Percentiles rank a stretch among this genome's conserved stretches.
Evolutionary conservation across 2,888 invertebrate genomes (phyloP).

Genomic region (Parasteatoda lunata): DNA sequence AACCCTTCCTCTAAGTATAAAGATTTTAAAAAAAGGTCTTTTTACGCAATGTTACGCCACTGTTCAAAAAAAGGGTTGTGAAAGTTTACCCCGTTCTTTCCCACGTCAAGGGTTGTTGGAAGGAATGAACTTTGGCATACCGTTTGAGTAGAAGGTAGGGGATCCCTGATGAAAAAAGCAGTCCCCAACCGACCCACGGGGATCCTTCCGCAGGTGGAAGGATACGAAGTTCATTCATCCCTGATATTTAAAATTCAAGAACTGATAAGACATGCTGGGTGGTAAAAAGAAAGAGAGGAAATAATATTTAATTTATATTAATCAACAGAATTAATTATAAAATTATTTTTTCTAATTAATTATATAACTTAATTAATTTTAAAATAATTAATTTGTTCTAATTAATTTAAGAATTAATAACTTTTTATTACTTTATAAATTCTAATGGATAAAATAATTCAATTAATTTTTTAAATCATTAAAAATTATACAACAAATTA

Average conservation of each 20-base stretch:
- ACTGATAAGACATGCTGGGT: too few relatives aligned
- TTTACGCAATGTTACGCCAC: conserved; percentile 7
- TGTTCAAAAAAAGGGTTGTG: neutral
- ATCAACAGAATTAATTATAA: too few relatives aligned
- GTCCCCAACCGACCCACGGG: conserved; percentile 29
- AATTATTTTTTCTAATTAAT: too few relatives aligned
- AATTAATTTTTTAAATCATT: too few relatives aligned
- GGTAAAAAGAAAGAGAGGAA: too few relatives aligned
- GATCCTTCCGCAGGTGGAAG: conserved; percentile 59
- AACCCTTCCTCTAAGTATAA: neutral
- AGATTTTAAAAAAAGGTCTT: conserved; percentile 8
- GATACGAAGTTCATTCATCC: conserved; percentile 61
- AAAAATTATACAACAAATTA: too few relatives aligned
- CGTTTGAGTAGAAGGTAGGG: conserved; percentile 3
- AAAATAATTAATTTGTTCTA: too few relatives aligned
- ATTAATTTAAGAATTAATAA: too few relatives aligned
- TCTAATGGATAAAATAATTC: too few relatives aligned
- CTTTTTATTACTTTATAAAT: too few relatives aligned
- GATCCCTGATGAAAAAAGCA: conserved; percentile 5
- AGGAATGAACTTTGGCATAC: conserved; percentile 57
- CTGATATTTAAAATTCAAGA: neutral
- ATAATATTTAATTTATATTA: too few relatives aligned
- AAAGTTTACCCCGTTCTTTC: conserved; percentile 16
- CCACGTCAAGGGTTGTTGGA: conserved; percentile 27
- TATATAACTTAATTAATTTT: too few relatives aligned